Evolutionary conservation across 1,140 invertebrate species (phyloP).

Genomic region (Probaryconus sp.): DNA sequence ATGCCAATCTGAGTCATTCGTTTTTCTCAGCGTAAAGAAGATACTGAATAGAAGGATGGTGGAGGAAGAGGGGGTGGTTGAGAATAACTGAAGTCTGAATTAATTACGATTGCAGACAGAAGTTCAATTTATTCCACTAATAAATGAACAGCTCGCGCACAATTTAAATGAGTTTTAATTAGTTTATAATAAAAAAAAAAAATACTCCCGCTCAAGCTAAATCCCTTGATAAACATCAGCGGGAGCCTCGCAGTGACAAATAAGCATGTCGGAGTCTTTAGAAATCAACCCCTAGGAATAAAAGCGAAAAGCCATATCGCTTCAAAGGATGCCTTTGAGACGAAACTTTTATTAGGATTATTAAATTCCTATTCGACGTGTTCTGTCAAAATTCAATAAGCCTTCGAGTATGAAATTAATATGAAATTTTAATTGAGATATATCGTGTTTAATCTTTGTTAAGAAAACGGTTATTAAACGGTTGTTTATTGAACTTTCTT

Average conservation of each 20-base stretch:
- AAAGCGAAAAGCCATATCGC: slow-evolving; percentile 32
- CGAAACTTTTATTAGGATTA: slow-evolving; percentile 52
- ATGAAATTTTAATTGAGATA: no score
- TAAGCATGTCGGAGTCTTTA: slow-evolving; percentile 45
- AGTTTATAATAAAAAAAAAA: slow-evolving; percentile 47
- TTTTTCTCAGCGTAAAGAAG: no score
- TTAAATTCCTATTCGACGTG: slow-evolving; percentile 47
- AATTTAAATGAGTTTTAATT: slow-evolving; percentile 19
- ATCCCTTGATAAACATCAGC: slow-evolving; percentile 50
- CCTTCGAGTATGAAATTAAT: background rate
- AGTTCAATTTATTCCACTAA: slow-evolving; percentile 1
- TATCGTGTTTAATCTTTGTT: no score
- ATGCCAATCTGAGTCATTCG: no score
- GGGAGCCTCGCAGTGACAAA: slow-evolving; percentile 24
- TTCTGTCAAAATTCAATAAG: slow-evolving; percentile 31
- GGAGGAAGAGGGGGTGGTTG: no score
- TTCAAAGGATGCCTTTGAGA: slow-evolving; percentile 35
- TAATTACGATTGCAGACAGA: background rate
- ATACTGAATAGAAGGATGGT: no score
- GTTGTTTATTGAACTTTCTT: no score
- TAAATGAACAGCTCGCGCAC: slow-evolving; percentile 32
- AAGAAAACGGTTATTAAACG: no score
- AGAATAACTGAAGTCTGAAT: no score
- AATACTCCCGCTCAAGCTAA: slow-evolving; percentile 22
- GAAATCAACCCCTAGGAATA: slow-evolving; percentile 47